A percentile compares a stretch with the other conserved stretches of the same genome.
Evolutionary conservation across 2,888 invertebrate genomes (phyloP).

Genomic region (Ormyrus rosae): DNA sequence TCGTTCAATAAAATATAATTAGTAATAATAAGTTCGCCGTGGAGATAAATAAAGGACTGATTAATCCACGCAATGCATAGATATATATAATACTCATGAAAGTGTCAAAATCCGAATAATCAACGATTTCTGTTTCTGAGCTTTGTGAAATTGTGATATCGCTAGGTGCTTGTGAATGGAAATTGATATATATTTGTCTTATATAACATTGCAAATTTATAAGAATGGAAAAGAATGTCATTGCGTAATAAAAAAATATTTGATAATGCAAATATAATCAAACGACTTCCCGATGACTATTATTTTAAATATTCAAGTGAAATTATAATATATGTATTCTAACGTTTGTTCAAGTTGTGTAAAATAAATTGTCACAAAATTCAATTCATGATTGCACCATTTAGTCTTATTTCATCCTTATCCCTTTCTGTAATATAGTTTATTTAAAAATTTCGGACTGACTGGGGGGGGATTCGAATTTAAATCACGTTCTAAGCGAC

Average conservation of each 20-base stretch:
- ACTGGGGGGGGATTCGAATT: too few relatives aligned
- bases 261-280: neutral
- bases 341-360: slow-evolving; percentile 66
- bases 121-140: slow-evolving; percentile 27
- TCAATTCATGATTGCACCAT: neutral
- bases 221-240: slow-evolving; percentile 5
- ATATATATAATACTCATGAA: neutral
- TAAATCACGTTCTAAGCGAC: too few relatives aligned
- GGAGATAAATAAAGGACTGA: slow-evolving; percentile 1
- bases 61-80: neutral
- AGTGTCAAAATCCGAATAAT: slow-evolving; percentile 19
- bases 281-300: neutral
- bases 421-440: too few relatives aligned
- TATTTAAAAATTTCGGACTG: too few relatives aligned
- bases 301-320: neutral
- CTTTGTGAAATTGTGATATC: slow-evolving; percentile 33
- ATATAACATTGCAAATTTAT: slow-evolving; percentile 10
- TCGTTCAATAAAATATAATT: slow-evolving; percentile 19
- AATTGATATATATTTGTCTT: slow-evolving; percentile 6
- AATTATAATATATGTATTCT: slow-evolving; percentile 52
- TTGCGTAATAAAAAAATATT: neutral
- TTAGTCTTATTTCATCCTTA: too few relatives aligned
- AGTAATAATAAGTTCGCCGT: slow-evolving; percentile 8
- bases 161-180: slow-evolving; percentile 12
- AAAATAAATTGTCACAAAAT: slow-evolving; percentile 68